A percentile compares a stretch with the other conserved stretches of the same genome.
phyloP scores from a whole-genome alignment of 2,888 invertebrate genomes.

The Cephonodes hylas region DNA sequence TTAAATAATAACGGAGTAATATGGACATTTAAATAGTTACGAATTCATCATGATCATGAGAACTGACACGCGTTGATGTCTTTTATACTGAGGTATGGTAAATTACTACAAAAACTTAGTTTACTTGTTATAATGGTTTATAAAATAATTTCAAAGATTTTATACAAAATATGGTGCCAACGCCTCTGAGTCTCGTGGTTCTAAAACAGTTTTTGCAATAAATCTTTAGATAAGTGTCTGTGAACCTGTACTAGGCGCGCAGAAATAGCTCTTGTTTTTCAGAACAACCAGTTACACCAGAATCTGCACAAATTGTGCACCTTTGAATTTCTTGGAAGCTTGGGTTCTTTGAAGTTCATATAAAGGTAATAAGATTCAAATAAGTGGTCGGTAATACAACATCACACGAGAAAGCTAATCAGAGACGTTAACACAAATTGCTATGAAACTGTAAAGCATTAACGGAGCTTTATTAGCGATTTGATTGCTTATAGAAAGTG shows the following conservation, averaged over 20 bases:
- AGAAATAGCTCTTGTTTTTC: not conserved
- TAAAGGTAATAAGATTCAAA: not conserved
- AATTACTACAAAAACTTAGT: not conserved
- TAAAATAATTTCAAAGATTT: not conserved
- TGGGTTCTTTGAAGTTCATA: not conserved
- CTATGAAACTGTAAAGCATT: not conserved
- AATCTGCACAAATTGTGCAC: not conserved
- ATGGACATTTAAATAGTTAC: not conserved
- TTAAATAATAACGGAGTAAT: not conserved
- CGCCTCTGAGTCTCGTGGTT: not conserved
- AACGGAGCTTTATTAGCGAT: not conserved
- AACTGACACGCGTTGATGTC: slow-evolving; percentile 61
- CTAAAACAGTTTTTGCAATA: slow-evolving; percentile 2
- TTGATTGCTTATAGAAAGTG: slow-evolving; percentile 34
- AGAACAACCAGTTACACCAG: not conserved
- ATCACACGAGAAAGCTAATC: not conserved
- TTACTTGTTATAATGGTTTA: not conserved
- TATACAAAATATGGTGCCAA: not conserved
- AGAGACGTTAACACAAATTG: not conserved
- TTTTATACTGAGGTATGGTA: slow-evolving; percentile 35
- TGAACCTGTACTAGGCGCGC: not conserved
- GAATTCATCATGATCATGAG: not conserved
- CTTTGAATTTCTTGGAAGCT: not conserved
- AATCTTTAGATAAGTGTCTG: not conserved
- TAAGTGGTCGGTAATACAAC: not conserved